Evolutionary conservation across 2,797 vertebrate species (phyloP).

Genomic region (Phrynocephalus forsythii): DNA sequence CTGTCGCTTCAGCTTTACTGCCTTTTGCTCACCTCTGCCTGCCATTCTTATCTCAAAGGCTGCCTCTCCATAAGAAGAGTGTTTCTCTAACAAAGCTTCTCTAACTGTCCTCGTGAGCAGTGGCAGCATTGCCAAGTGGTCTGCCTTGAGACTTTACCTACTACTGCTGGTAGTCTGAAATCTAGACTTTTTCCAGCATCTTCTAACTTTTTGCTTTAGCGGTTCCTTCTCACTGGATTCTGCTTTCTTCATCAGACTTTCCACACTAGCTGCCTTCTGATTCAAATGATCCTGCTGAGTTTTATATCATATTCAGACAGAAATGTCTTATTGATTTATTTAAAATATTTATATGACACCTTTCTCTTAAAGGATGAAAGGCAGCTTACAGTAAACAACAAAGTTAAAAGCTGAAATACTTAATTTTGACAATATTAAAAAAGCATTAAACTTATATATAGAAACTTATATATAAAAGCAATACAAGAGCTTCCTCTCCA

Average conservation of each 20-base stretch:
- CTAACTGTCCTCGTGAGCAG: neutral
- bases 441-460: too few relatives aligned
- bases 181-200: neutral
- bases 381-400: too few relatives aligned
- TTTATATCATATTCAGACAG: too few relatives aligned
- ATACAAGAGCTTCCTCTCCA: too few relatives aligned
- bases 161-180: neutral
- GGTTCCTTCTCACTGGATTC: neutral
- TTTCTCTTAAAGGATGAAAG: too few relatives aligned
- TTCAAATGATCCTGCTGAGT: neutral
- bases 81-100: neutral
- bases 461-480: too few relatives aligned
- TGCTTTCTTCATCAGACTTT: neutral
- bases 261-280: neutral
- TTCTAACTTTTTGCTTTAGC: neutral
- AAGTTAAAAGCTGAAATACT: too few relatives aligned
- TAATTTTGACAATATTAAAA: too few relatives aligned
- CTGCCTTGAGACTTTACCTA: neutral
- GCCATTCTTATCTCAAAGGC: neutral
- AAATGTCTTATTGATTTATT: too few relatives aligned
- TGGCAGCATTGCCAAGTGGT: neutral
- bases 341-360: too few relatives aligned
- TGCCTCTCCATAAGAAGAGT: neutral
- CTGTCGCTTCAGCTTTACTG: neutral
- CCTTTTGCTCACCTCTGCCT: neutral